Base-by-base conservation (phyloP, 2,797 vertebrate species). In the Gobionotothen gibberifrons region DNA sequence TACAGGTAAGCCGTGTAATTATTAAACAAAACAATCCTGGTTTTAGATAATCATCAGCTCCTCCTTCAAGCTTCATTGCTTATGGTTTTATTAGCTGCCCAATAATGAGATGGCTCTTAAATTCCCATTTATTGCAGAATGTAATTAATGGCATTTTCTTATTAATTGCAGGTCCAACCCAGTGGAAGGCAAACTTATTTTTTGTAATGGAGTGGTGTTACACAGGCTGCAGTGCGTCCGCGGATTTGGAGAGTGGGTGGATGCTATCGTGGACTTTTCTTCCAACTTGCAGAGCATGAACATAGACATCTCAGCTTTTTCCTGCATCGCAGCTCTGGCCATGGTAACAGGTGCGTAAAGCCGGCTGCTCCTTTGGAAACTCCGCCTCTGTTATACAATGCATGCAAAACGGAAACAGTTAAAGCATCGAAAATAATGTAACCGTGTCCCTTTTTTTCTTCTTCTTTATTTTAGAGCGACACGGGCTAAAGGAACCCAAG, bases 251-350 rank as follows among this genome's bases (percentile, higher is more conserved):
- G 98, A 99, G 92, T 99, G 98, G 98, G 98, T 99, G 87, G 98
- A 99, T 85, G 95, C 97, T 54, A 99, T 99, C 65, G 97, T 96
- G 91, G 98, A 99, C 72, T 99, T 99, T 84, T 99, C 98, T 76
- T 98, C 98, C 93, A 99, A 97, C 94, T 87, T 99, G 85, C 98
- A 99, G 81, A 98, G 97, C 93, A 97, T 99, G 98, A 99, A 96
- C 93, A 95, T 99, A 55, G 98, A 99, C 77, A 98, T 99, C 89
- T 99, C 98, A 52, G 96, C 98, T 70, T 99, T 99, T 92, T 97
- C 98, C 17, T 99, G 98, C 94, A 99, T 99, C 91, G 97, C 97
- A 53, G 97, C 98, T 72, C 95, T 99, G 86, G 97, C 98, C 71
- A 98, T 99, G 98, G 97, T 99, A 68, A 99, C 98, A 97, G 98